Conservation (phyloP, 2,113 vertebrate genomes). For the Australoheros scitulus region DNA sequence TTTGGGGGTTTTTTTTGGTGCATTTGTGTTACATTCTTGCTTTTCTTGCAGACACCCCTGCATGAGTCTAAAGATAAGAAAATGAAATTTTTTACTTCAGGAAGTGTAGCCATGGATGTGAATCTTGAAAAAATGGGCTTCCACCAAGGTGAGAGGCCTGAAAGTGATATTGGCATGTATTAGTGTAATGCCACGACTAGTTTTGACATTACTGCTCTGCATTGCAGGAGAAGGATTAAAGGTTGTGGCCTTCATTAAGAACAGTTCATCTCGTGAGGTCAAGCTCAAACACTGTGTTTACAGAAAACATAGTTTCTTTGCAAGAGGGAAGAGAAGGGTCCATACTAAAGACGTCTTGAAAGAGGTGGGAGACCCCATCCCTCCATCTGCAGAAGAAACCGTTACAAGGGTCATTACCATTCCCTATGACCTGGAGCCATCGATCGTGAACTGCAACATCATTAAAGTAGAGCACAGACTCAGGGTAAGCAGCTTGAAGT, state of each 20-base stretch:
- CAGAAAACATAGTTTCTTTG: conserved; percentile 76
- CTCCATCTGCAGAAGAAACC: conserved; percentile 22
- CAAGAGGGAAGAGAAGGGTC: conserved; percentile 31
- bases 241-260: conserved; percentile 62
- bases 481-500: conserved; percentile 59
- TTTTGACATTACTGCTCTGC: not conserved
- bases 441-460: conserved; percentile 67
- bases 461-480: conserved; percentile 76
- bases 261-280: conserved; percentile 72
- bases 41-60: conserved; percentile 66
- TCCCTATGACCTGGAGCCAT: conserved; percentile 48
- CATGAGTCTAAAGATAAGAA: conserved; percentile 71
- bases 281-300: conserved; percentile 76
- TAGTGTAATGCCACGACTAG: not conserved
- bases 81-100: conserved; percentile 69
- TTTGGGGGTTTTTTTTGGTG: not conserved
- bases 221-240: conserved; percentile 68
- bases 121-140: conserved; percentile 68
- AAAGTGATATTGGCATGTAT: not conserved
- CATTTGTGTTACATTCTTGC: not conserved
- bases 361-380: conserved; percentile 70
- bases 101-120: conserved; percentile 72
- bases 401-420: conserved; percentile 61
- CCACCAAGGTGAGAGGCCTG: conserved; percentile 50
- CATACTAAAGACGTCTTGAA: conserved; percentile 59